Evolutionary conservation across 2,888 invertebrate species (phyloP), one percentile per base, ranked within the genome.

Genomic region (Maniola hyperantus): DNA sequence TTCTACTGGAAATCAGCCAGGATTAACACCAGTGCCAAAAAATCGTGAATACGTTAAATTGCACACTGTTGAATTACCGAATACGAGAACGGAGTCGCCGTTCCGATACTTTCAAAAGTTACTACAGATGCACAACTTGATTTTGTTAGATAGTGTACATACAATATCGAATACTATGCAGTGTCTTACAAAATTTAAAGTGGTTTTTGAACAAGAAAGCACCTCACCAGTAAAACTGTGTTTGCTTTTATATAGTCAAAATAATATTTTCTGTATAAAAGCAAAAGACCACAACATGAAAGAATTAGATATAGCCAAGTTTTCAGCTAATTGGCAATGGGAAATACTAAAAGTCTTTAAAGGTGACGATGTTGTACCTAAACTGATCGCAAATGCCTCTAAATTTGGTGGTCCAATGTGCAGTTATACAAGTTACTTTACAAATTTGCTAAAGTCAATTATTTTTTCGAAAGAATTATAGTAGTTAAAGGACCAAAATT

Each of bases 301-400:
- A 48, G 72, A 76, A 5, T 75, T 91, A 39, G 78, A 85, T 71
- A 72, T 89, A 46, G 71, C 68, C 26, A 79, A 79, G 68, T 74
- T 91, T 72, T 78, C 84, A 33, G 79, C 87, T 2, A 82, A 83
- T 70, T 91, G 91, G 91, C 91, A 92, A 76, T 91, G 91, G 91
- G 87, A 90, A 76, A 81, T 91, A 65, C 72, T 91, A n/a, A 85
- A 85, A 72, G 77, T 83, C 44, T 88, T 79, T 70, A 78, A 73
- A 68, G 81, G 83, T 20, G 80, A 85, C 33, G 53, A 53, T 20
- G 78, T 88, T 42, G 77, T 79, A 1, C 46, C 61, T 1, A 86
- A 82, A 76, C 51, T 89, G 20, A 66, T 84, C 62, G 64, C 74
- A 46, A 84, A 79, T 76, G 85, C 89, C 46, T 64, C 72, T 68